phyloP scores from a whole-genome alignment of 2,797 vertebrate genomes.

The Poeciliopsis infans region DNA sequence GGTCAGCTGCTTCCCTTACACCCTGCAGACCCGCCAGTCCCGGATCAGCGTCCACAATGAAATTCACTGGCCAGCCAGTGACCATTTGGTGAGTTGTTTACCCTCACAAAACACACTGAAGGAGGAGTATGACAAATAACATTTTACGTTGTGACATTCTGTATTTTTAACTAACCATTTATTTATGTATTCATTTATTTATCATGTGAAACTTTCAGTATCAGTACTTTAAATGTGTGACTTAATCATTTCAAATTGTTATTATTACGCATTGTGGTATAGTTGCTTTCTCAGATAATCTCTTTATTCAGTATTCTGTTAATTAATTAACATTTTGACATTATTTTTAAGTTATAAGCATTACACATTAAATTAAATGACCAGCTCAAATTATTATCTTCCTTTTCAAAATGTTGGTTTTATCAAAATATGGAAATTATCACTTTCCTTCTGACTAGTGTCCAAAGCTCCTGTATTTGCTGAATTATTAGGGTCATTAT shows the following conservation, averaged over 20 bases:
- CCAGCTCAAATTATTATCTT: not conserved
- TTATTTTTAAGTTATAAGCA: not conserved
- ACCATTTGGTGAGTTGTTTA: slow-evolving; percentile 80
- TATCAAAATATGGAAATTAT: not conserved
- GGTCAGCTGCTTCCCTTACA: slow-evolving; percentile 96
- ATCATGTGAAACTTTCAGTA: not conserved
- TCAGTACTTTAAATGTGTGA: not conserved
- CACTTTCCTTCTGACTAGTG: not conserved
- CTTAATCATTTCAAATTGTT: not conserved
- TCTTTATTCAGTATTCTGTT: not conserved
- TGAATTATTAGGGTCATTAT: not conserved
- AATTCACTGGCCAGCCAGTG: slow-evolving; percentile 90
- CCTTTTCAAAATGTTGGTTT: not conserved
- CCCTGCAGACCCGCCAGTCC: slow-evolving; percentile 94
- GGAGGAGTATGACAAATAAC: not conserved
- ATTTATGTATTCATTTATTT: not conserved
- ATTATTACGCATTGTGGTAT: not conserved
- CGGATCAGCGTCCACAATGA: slow-evolving; percentile 92
- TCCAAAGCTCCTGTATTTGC: not conserved
- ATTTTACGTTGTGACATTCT: not conserved
- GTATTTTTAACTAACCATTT: not conserved
- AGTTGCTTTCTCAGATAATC: not conserved
- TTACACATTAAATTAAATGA: not conserved
- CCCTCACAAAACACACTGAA: not conserved
- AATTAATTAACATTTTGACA: not conserved